phyloP scores from a whole-genome alignment of 2,888 invertebrate genomes.

The Ennomos fuscantarius region DNA sequence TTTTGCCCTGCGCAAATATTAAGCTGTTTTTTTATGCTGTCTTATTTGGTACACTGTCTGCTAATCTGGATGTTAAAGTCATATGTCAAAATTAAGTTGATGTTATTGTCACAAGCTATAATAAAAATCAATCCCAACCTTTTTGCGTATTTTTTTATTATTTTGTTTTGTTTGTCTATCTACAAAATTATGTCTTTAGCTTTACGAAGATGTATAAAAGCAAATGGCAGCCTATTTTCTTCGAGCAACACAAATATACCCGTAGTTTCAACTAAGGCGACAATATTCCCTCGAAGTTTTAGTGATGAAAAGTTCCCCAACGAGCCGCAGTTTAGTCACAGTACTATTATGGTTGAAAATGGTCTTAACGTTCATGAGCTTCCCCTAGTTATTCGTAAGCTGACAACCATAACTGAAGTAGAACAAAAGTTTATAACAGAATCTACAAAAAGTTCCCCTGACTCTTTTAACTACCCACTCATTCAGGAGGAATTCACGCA shows the following conservation, averaged over 20 bases:
- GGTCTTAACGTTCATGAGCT: constrained; percentile 88
- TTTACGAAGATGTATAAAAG: constrained; percentile 66
- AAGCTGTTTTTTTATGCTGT: too few species aligned
- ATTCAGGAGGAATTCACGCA: constrained; percentile 78
- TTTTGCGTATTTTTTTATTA: not conserved
- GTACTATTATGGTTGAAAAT: constrained; percentile 87
- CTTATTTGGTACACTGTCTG: too few species aligned
- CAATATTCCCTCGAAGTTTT: constrained; percentile 47
- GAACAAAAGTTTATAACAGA: constrained; percentile 50
- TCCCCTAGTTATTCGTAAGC: constrained; percentile 86
- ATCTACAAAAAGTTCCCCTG: constrained; percentile 45
- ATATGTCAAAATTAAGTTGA: too few species aligned
- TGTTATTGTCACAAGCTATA: too few species aligned
- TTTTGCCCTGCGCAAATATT: too few species aligned
- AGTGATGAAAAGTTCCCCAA: constrained; percentile 64
- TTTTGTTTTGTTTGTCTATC: constrained; percentile 7
- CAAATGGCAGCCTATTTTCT: constrained; percentile 58
- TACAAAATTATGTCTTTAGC: constrained; percentile 60
- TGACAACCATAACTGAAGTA: constrained; percentile 69
- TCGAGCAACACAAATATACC: constrained; percentile 47
- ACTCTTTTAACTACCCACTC: constrained; percentile 66
- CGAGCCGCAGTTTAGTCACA: constrained; percentile 66
- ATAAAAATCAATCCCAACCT: not conserved
- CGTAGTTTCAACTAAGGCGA: constrained; percentile 30
- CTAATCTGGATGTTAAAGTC: too few species aligned